Percentiles rank a stretch among this genome's conserved stretches.
Evolutionary conservation across 2,888 invertebrate genomes (phyloP).

Genomic region (Pediacus dermestoides): DNA sequence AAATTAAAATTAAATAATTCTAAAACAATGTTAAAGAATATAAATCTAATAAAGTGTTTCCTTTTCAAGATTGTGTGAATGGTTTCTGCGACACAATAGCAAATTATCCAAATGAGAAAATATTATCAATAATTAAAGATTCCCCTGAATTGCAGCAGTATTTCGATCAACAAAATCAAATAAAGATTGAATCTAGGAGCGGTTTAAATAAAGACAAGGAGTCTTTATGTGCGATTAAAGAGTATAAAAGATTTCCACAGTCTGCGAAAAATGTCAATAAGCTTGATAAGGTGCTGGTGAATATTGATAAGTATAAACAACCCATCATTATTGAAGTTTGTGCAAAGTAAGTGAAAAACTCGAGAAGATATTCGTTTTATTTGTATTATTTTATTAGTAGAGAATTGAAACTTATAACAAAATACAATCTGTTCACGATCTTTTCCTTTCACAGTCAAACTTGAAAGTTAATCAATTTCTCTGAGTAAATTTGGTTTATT

Average conservation of each 20-base stretch:
- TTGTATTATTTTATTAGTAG: too few relatives aligned
- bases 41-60: too few relatives aligned
- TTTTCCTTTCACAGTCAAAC: too few relatives aligned
- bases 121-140: constrained; percentile 35
- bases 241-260: constrained; percentile 58
- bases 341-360: constrained; percentile 38
- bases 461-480: too few relatives aligned
- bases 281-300: constrained; percentile 63
- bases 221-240: constrained; percentile 37
- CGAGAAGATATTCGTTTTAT: too few relatives aligned
- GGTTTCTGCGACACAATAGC: constrained; percentile 47
- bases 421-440: too few relatives aligned
- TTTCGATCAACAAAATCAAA: not conserved
- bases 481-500: too few relatives aligned
- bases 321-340: constrained; percentile 70
- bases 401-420: too few relatives aligned
- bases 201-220: constrained; percentile 22
- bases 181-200: not conserved
- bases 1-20: too few relatives aligned
- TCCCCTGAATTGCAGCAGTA: constrained; percentile 23
- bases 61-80: too few relatives aligned
- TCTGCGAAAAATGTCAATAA: constrained; percentile 56
- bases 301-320: constrained; percentile 63
- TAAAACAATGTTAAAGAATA: too few relatives aligned
- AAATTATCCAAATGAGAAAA: constrained; percentile 46